Evolutionary conservation across 1,140 invertebrate genomes (phyloP).

Genomic region (Drosophila sturtevanti): DNA sequence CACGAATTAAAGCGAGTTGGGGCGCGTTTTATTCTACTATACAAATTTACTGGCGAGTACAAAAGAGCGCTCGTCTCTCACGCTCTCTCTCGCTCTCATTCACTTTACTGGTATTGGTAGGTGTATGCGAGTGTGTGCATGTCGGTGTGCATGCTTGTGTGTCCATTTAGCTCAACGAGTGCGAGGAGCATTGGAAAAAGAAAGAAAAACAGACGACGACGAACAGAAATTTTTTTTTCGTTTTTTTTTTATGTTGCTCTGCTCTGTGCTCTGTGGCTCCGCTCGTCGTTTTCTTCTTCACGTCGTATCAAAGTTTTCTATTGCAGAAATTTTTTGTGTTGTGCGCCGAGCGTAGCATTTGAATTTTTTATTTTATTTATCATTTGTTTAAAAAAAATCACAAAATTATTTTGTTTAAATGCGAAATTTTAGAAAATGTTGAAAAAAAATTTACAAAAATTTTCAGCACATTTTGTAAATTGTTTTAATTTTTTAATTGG

Average conservation of each 20-base stretch:
- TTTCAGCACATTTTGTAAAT: slow-evolving; percentile 30
- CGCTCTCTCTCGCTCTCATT: slow-evolving; percentile 24
- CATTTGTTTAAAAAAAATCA: slow-evolving; percentile 53
- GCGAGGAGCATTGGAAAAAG: slow-evolving; percentile 82
- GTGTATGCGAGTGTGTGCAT: slow-evolving; percentile 50
- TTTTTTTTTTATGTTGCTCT: slow-evolving; percentile 32
- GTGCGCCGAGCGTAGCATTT: slow-evolving; percentile 44
- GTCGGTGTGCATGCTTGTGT: slow-evolving; percentile 70
- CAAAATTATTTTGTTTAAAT: slow-evolving; percentile 68
- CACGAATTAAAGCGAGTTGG: slow-evolving; percentile 33
- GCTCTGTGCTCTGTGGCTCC: slow-evolving; percentile 55
- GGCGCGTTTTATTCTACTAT: slow-evolving; percentile 36
- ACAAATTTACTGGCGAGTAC: slow-evolving; percentile 36
- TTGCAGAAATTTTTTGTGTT: slow-evolving; percentile 82
- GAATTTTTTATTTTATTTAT: slow-evolving; percentile 49
- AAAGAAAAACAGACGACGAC: slow-evolving; percentile 82
- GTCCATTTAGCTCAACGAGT: slow-evolving; percentile 65
- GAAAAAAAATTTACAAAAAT: slow-evolving; percentile 68
- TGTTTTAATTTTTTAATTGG: slow-evolving; percentile 39
- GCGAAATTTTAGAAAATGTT: slow-evolving; percentile 69
- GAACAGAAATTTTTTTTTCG: slow-evolving; percentile 78
- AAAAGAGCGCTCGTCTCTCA: slow-evolving; percentile 2
- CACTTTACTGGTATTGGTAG: background rate
- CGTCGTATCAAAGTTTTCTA: slow-evolving; percentile 82
- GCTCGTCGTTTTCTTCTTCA: slow-evolving; percentile 81